phyloP scores from a whole-genome alignment of 2,113 vertebrate genomes.

The Leucosticte australis region DNA sequence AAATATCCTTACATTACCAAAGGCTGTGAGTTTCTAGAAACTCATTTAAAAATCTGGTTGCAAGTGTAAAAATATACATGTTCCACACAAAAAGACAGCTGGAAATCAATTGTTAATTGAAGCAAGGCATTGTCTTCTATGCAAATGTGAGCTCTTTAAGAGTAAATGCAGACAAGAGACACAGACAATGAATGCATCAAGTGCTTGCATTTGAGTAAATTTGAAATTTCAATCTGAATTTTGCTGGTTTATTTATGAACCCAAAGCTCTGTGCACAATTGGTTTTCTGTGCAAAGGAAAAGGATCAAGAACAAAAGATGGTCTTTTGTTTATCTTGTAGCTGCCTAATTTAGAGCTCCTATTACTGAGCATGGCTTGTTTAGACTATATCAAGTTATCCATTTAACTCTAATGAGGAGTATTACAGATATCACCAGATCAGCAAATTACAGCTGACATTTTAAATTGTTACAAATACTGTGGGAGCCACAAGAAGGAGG shows the following conservation, averaged over 20 bases:
- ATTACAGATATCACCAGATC: neutral
- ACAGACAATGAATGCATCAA: neutral
- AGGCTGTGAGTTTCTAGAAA: neutral
- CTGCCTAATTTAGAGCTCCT: neutral
- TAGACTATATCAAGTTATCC: neutral
- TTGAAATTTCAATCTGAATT: neutral
- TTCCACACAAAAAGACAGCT: neutral
- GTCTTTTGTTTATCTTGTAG: neutral
- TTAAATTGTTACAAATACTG: neutral
- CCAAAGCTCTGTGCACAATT: neutral
- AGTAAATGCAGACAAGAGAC: neutral
- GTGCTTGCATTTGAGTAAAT: neutral
- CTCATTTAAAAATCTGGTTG: neutral
- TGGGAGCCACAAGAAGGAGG: neutral
- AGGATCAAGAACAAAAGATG: neutral
- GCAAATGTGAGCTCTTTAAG: neutral
- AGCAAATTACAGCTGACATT: neutral
- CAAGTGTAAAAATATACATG: neutral
- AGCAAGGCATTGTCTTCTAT: neutral
- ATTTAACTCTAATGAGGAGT: neutral
- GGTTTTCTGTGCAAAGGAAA: neutral
- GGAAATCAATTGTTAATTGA: neutral
- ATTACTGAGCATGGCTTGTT: neutral
- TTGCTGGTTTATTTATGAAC: neutral
- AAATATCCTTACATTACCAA: neutral